Base-by-base conservation (phyloP, 2,797 vertebrate species). In the Sebastes minor region DNA sequence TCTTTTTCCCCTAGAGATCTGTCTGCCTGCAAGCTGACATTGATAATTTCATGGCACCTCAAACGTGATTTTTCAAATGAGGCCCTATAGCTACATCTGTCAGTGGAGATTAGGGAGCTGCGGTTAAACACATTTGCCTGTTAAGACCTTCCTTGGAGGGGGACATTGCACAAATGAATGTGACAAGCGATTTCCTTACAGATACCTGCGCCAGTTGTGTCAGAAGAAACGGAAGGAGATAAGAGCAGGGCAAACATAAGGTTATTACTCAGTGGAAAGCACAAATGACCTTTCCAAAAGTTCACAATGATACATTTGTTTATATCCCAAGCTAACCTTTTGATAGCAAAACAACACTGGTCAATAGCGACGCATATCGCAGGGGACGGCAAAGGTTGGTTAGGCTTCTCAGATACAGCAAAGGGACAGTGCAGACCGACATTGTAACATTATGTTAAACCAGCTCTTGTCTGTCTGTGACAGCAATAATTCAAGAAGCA, bases 21-120 rank as follows among this genome's bases (percentile, higher is more conserved):
- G 76, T 79, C 88, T 91, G 93, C 91, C 93, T 95, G 92, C 90
- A 89, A 96, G 92, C 95, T 93, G 92, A 94, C 93, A 94, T 89
- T 94, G 95, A 95, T 95, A 91, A 96, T 96, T 96, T 96, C 94
- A 95, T 95, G 93, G 92, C 89, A 92, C 85, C 93, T 95, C 95
- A 94, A 93, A 96, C 90, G 86, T 93, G 82, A 91, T 94, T 90
- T 93, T 93, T 94, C 83, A 94, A 95, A 96, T 91, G 66, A 95
- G 88, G 88, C 89, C 92, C 93, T 91, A 90, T 94, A 81, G 88
- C 95, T 85, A 92, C 82, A 85, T 93, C 92, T 97, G 94, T 94
- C 94, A 89, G 84, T 84, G 83, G 88, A 92, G 95, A 96, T 96
- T 95, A 96, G 42, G 76, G 57, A 88, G 77, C 89, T 80, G 76